Base-by-base conservation (phyloP, 2,797 vertebrate species). In the Kryptolebias ocellatus region DNA sequence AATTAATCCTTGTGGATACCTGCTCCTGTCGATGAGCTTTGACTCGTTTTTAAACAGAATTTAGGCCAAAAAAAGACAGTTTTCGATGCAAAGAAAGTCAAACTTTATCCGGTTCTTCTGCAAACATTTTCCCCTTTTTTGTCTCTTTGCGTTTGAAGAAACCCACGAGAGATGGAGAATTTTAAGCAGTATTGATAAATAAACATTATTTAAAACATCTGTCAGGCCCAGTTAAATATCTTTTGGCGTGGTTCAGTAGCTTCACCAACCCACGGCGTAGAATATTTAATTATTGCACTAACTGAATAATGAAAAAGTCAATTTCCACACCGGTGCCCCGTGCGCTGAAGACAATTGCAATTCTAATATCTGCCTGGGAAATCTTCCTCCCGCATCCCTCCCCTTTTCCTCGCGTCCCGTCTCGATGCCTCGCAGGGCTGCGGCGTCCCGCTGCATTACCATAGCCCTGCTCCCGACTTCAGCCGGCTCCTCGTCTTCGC, bases 191-290 rank as follows among this genome's bases (percentile, higher is more conserved):
- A 90, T 90, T 79, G 92, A 94, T 94, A 94, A 94, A 94, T 93
- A 94, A 94, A 94, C 93, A 94, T 94, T 91, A 94, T 93, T 94
- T 92, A 90, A 92, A 93, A 92, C 92, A 92, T 92, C 91, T 94
- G 92, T 93, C 92, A 93, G 90, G 90, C 87, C 90, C 87, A 75
- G 90, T 94, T 94, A 92, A 87, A 91, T 91, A 90, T 91, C 89
- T 76, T 51, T 72, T 68, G 16, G 74, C 59, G 84, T 91, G 93
- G 84, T 94, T 93, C 92, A 93, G 88, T 90, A 85, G 79, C 85
- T 91, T 75, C 86, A 66, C 81, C 86, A 89, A 93, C 93, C 92
- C 90, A 90, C 88, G 93, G 92, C 93, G 87, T 85, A 45, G 90
- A 92, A 94, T 94, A 94, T 94, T 94, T 94, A 94, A 94, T 94